Evolutionary conservation across 2,888 invertebrate genomes (phyloP), one percentile per base, ranked within the genome.

Genomic region (Drosophila parthenogenetica): DNA sequence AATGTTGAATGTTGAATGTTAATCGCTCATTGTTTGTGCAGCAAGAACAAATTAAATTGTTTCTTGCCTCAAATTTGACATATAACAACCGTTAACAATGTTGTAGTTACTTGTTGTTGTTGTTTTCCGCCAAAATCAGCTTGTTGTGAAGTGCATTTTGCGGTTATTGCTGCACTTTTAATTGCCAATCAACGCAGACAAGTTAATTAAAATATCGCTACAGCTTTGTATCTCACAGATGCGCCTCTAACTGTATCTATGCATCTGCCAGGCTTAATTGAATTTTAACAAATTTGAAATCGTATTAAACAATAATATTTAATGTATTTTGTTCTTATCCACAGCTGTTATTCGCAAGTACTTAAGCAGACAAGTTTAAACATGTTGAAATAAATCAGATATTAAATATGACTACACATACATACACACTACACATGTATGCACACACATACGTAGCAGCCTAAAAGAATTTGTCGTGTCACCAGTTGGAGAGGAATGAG

Each of bases 11-110:
- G 71, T 71, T 77, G 81, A 85, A 87, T 86, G 88, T 85, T 85
- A 87, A 85, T 85, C 87, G 86, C 71, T 85, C 87, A 85, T 85
- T 85, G 84, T 85, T 82, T 59, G 73, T 61, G 73, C 59, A 82
- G 80, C 35, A 76, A 80, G 78, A 73, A 75, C 81, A 82, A 79
- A 85, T 84, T 87, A 87, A 84, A 84, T 81, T 87, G 78, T 87
- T 87, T 65, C 77, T 65, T 79, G 69, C 74, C 61, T 57, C 39
- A 70, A 76, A 71, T 80, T 87, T 85, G 85, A 87, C 85, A 87
- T 87, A 85, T 82, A 72, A 72, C 73, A 70, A 66, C 63, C 68
- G 61, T 63, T 70, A 51, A 40, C 43, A 64, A 14, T 42, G 63
- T 40, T 51, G 64, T 19, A 58, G 60, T 46, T 59, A 48, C 32